A percentile compares a stretch with the other conserved stretches of the same genome.
These are phyloP conservation scores for Pyralis farinalis DNA, from an alignment of 2,888 invertebrate genomes.

Conservation along the genomic window DNA sequence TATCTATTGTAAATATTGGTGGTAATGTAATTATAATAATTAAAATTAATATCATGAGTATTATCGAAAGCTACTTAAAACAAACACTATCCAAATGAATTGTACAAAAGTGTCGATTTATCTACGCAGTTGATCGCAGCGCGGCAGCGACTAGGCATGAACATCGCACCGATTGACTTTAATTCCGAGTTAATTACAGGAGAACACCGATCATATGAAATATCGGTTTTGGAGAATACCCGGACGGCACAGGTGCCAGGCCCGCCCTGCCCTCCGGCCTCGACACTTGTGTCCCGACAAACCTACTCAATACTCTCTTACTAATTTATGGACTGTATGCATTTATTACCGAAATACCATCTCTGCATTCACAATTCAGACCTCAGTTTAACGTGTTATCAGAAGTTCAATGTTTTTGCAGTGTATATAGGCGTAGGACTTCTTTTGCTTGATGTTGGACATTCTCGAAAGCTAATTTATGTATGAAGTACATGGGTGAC, in stretches of 20 bases:
- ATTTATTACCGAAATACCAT: slow-evolving; percentile 29
- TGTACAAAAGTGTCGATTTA: slow-evolving; percentile 51
- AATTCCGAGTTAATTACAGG: slow-evolving; percentile 72
- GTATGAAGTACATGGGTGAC: too few species aligned
- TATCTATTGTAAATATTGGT: too few species aligned
- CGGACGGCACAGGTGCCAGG: slow-evolving; percentile 68
- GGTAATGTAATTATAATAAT: too few species aligned
- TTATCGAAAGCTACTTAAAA: slow-evolving; percentile 19
- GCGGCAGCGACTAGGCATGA: slow-evolving; percentile 57
- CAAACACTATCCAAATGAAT: slow-evolving; percentile 29
- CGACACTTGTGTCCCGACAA: slow-evolving; percentile 46
- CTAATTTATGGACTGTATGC: slow-evolving; percentile 48
- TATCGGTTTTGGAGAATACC: slow-evolving; percentile 71
- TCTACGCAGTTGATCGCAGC: slow-evolving; percentile 29
- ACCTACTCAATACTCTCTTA: slow-evolving; percentile 37
- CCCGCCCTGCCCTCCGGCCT: slow-evolving; percentile 60
- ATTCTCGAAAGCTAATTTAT: too few species aligned
- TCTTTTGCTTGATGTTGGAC: too few species aligned
- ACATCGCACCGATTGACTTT: slow-evolving; percentile 47
- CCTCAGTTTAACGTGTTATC: not conserved
- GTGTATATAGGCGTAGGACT: too few species aligned
- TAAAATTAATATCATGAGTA: too few species aligned
- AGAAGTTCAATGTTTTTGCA: too few species aligned
- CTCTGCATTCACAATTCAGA: slow-evolving; percentile 9
- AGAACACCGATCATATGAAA: slow-evolving; percentile 62